These are phyloP conservation scores for Protodeltote pygarga DNA, from an alignment of 2,888 invertebrate species.

Conservation along the genomic window DNA sequence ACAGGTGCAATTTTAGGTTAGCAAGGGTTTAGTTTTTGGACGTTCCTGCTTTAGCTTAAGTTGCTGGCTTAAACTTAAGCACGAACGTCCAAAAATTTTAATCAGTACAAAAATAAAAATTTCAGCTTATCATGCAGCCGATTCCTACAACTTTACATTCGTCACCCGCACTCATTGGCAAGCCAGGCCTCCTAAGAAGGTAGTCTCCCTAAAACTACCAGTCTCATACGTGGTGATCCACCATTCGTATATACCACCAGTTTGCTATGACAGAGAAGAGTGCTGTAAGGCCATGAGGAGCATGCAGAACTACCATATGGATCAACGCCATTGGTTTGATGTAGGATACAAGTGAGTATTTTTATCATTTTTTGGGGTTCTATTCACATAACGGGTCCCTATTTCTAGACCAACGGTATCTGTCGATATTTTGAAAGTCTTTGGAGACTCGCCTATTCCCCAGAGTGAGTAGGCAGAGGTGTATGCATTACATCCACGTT, in stretches of 20 bases:
- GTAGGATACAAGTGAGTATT: slow-evolving; percentile 86
- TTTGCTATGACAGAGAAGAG: slow-evolving; percentile 81
- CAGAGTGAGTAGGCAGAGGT: no score
- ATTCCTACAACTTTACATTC: slow-evolving; percentile 67
- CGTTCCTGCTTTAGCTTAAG: no score
- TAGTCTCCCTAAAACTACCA: slow-evolving; percentile 82
- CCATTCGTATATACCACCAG: slow-evolving; percentile 88
- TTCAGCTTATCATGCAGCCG: slow-evolving; percentile 61
- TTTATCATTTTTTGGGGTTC: not conserved
- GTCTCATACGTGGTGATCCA: slow-evolving; percentile 91
- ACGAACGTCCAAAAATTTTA: no score
- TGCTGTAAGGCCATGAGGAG: slow-evolving; percentile 87
- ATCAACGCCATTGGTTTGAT: slow-evolving; percentile 88
- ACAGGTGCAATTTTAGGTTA: no score
- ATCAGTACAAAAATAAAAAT: not conserved
- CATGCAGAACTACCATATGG: slow-evolving; percentile 89
- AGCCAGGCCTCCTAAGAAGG: slow-evolving; percentile 83
- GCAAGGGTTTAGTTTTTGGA: no score
- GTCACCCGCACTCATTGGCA: slow-evolving; percentile 86
- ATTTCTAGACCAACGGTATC: no score
- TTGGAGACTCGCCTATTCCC: no score
- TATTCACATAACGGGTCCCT: no score
- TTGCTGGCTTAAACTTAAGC: no score
- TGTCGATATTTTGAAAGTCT: no score
- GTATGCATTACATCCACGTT: no score